A percentile compares a stretch with the other conserved stretches of the same genome.
phyloP scores from a whole-genome alignment of 2,888 invertebrate genomes.

The Caenorhabditis panamensis region DNA sequence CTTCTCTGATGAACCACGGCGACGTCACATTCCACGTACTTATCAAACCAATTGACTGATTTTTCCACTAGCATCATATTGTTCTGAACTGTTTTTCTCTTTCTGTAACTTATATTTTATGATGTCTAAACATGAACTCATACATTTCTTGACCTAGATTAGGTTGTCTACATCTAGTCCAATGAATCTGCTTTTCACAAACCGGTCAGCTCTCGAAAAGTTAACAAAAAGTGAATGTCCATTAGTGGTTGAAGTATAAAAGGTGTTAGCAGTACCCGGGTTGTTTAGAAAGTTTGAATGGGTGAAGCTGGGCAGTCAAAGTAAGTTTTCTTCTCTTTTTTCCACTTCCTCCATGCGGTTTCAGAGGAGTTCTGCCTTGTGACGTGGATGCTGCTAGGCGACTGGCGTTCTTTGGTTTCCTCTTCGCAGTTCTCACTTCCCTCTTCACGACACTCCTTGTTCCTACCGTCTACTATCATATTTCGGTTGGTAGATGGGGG shows the following conservation, averaged over 20 bases:
- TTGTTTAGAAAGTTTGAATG: neutral
- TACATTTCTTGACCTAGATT: constrained; percentile 31
- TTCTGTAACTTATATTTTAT: neutral
- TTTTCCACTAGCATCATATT: neutral
- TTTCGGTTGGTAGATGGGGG: constrained; percentile 9
- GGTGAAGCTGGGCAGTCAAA: constrained; percentile 1
- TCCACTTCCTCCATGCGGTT: neutral
- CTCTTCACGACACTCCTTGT: constrained; percentile 22
- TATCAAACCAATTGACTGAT: constrained; percentile 75
- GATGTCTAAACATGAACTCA: neutral
- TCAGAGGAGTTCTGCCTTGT: neutral
- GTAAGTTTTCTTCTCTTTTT: neutral
- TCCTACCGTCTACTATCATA: constrained; percentile 33
- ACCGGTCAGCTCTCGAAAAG: constrained; percentile 2
- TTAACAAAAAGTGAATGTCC: neutral
- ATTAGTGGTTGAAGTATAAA: constrained; percentile 14
- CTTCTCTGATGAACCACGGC: constrained; percentile 72
- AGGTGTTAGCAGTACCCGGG: neutral
- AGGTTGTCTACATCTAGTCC: constrained; percentile 24
- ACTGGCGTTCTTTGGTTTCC: constrained; percentile 27
- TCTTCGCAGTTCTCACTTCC: constrained; percentile 20
- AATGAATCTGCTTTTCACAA: constrained; percentile 4
- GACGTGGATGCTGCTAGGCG: constrained; percentile 14
- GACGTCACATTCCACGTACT: constrained; percentile 73
- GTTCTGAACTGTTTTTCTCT: constrained; percentile 17